phyloP scores from a whole-genome alignment of 2,888 invertebrate genomes.

The Trissolcus brochymenae region DNA sequence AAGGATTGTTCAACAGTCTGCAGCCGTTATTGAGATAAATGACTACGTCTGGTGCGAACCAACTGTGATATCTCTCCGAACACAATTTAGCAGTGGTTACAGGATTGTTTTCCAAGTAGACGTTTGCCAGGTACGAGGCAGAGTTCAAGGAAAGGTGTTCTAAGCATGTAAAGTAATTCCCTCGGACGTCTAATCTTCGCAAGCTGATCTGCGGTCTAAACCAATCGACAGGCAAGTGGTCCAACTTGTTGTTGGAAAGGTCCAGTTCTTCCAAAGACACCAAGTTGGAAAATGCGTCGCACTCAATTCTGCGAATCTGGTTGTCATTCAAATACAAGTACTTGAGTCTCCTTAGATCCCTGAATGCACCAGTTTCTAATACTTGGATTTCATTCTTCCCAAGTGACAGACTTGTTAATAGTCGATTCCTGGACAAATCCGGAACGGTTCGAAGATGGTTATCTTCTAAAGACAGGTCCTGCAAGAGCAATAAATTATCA shows the following conservation, averaged over 20 bases:
- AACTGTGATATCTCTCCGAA: slow-evolving; percentile 40
- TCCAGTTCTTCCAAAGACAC: slow-evolving; percentile 60
- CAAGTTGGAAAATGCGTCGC: slow-evolving; percentile 59
- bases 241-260: slow-evolving; percentile 61
- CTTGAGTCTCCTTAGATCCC: slow-evolving; percentile 57
- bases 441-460: slow-evolving; percentile 62
- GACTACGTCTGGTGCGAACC: slow-evolving; percentile 59
- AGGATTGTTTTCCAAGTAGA: slow-evolving; percentile 65
- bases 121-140: slow-evolving; percentile 57
- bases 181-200: slow-evolving; percentile 61
- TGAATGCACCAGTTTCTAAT: slow-evolving; percentile 57
- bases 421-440: slow-evolving; percentile 41
- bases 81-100: slow-evolving; percentile 50
- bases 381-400: slow-evolving; percentile 61
- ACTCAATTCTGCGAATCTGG: slow-evolving; percentile 59
- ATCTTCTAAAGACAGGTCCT: slow-evolving; percentile 60
- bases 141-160: slow-evolving; percentile 59
- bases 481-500: slow-evolving; percentile 51
- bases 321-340: slow-evolving; percentile 63
- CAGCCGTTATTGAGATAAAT: slow-evolving; percentile 61
- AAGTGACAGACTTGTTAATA: slow-evolving; percentile 61
- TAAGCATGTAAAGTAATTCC: slow-evolving; percentile 58
- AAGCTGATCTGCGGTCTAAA: slow-evolving; percentile 49
- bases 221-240: slow-evolving; percentile 60
- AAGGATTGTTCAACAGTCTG: slow-evolving; percentile 46